Base-by-base conservation (phyloP, 37 sponge, comb jelly and placozoan species). In the Eunapius fragilis region DNA sequence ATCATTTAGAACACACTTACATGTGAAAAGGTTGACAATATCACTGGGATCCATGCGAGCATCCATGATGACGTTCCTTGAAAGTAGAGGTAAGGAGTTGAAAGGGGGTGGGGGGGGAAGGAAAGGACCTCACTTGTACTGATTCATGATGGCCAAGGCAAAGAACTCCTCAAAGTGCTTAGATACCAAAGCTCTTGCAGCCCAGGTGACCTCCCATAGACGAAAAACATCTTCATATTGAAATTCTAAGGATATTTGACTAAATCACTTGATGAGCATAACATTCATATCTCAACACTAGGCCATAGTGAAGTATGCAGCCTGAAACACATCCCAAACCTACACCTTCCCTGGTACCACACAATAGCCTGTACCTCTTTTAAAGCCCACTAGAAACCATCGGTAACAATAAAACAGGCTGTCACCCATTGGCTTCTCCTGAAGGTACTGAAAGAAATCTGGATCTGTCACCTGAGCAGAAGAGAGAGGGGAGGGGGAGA, bases 311-410 rank as follows among this genome's bases (percentile, higher is more conserved):
- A 45, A 45, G 9, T 11, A 45, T 11, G 7, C 4, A 45, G 47
- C 47, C 4, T 45, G 47, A 4, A 45, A 11, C 47, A 45, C 9
- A 11, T 9, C 9, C 4, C 9, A 45, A 45, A 45, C 47, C 4
- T 45, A 45, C 9, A 11, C 4, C 4, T 9, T 11, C 9, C 47
- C 47, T 45, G 47, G 47, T 45, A n/a, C n/a, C 47, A 45, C 4
- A 45, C 9, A 9, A 45, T 9, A 4, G 7, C 9, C 47, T 50
- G 19, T 71, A 96, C 97, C 97, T 92, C 98, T 87, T 79, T 98
- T 98, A 83, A 96, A 98, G 67, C 84, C 86, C 72, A 98, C 91
- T 58, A 98, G 85, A 45, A 98, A 91, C 98, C 98, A 98, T 69
- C 96, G 84, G 73, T 97, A 94, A 71, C 89, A 77, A 79, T 94